Conservation (phyloP, 2,888 invertebrate genomes). For the Lamellibrachia satsuma region DNA sequence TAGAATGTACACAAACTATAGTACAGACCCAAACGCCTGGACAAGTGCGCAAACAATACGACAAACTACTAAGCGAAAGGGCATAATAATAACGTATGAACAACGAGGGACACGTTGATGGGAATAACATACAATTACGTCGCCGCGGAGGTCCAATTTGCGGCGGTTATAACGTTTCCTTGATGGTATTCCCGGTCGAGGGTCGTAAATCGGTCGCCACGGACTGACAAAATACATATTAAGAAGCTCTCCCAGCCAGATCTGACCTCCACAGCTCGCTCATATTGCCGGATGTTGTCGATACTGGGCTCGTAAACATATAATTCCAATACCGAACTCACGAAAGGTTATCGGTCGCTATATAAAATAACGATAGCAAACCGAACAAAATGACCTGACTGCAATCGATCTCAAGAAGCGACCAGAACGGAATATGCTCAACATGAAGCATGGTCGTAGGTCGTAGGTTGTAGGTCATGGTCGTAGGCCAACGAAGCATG, state of each 20-base stretch:
- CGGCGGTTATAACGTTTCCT: neutral
- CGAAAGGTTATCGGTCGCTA: slow-evolving; percentile 6
- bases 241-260: neutral
- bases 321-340: neutral
- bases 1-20: too few species aligned
- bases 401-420: neutral
- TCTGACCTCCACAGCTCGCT: neutral
- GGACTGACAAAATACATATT: slow-evolving; percentile 6
- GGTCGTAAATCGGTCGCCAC: neutral
- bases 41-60: neutral
- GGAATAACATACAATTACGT: neutral
- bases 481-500: neutral
- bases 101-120: neutral
- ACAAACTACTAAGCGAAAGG: neutral
- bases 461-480: neutral
- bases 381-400: neutral
- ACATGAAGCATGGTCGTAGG: neutral
- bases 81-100: neutral
- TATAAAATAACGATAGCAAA: neutral
- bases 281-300: neutral
- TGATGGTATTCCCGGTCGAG: neutral
- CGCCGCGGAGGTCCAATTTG: neutral
- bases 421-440: neutral
- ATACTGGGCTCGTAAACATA: neutral
- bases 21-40: neutral